Evolutionary conservation across 2,797 vertebrate species (phyloP).

Genomic region (Setipinna tenuifilis): DNA sequence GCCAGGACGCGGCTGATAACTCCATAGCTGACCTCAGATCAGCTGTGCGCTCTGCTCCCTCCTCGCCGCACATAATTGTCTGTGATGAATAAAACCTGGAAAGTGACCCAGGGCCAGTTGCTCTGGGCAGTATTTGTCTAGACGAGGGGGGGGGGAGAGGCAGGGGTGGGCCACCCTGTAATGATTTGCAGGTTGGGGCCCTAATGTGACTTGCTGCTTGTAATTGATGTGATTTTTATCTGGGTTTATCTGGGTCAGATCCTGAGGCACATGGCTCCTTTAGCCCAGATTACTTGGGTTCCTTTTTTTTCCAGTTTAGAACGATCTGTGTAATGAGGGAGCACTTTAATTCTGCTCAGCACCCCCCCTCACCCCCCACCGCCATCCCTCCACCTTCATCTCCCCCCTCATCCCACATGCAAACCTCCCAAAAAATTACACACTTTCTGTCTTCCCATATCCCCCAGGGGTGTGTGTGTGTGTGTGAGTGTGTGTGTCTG

Average conservation of each 20-base stretch:
- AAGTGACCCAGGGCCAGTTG: slow-evolving; percentile 27
- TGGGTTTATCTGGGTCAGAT: slow-evolving; percentile 63
- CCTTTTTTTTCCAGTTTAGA: slow-evolving; percentile 60
- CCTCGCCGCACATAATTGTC: slow-evolving; percentile 27
- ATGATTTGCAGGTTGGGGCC: slow-evolving; percentile 50
- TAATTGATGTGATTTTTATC: slow-evolving; percentile 74
- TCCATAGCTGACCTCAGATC: neutral
- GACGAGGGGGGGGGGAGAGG: neutral
- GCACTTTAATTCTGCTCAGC: slow-evolving; percentile 59
- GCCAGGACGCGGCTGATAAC: neutral
- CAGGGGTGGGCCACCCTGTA: slow-evolving; percentile 38
- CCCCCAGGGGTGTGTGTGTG: neutral
- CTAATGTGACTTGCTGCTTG: slow-evolving; percentile 69
- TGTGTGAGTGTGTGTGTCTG: neutral
- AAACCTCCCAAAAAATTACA: neutral
- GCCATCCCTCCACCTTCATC: neutral
- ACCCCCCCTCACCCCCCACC: neutral
- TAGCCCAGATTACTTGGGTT: slow-evolving; percentile 61
- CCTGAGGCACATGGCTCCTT: slow-evolving; percentile 51
- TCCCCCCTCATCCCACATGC: neutral
- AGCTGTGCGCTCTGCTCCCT: slow-evolving; percentile 26
- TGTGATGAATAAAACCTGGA: slow-evolving; percentile 24
- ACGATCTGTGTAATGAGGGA: slow-evolving; percentile 74
- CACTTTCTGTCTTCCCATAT: neutral
- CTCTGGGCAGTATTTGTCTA: slow-evolving; percentile 25